Evolutionary conservation across 1,140 invertebrate genomes (phyloP), one percentile per base, ranked within the genome.

Genomic region (Chlorops oryzae): DNA sequence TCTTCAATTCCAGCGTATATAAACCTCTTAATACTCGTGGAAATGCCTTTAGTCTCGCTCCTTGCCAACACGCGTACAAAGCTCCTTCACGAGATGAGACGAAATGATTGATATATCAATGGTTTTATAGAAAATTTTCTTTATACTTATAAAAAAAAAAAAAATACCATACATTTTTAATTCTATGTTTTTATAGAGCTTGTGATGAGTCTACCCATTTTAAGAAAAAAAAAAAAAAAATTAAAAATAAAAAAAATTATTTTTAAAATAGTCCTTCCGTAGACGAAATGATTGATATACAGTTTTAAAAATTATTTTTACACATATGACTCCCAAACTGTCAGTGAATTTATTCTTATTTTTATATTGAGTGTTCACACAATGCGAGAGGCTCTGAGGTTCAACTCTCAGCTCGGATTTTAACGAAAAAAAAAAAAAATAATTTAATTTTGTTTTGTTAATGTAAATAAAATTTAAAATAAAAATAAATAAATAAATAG

Each of bases 1-100:
- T 17, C 5, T 48, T 5, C n/a, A 18, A 12, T 54, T 55, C 7
- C 39, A 70, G 67, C 66, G 13, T 55, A 70, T 20, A 70, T 70
- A 17, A 69, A 70, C 44, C 59, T 65, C 7, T 38, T 70, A 3
- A 65, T 70, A 28, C 44, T 70, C 35, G 59, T 60, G 18, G 67
- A 70, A 59, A 70, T 70, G 67, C 59, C 67, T 9, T 35, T 70
- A 39, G 62, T 70, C 5, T 70, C 67, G 15, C 58, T 70, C 54
- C 50, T 70, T 50, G 64, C 42, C 62, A 70, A 35, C 62, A 63
- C 32, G 62, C 66, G 10, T 70, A 70, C 39, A 62, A 60, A n/a
- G 56, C 50, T 0, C 66, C 67, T 10, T 49, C 56, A 32, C 62
- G 65, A 42, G 50, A 62, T 21, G 59, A 67, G 53, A 43, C 62